phyloP scores from a whole-genome alignment of 2,113 vertebrate genomes.

The Australoheros scitulus region DNA sequence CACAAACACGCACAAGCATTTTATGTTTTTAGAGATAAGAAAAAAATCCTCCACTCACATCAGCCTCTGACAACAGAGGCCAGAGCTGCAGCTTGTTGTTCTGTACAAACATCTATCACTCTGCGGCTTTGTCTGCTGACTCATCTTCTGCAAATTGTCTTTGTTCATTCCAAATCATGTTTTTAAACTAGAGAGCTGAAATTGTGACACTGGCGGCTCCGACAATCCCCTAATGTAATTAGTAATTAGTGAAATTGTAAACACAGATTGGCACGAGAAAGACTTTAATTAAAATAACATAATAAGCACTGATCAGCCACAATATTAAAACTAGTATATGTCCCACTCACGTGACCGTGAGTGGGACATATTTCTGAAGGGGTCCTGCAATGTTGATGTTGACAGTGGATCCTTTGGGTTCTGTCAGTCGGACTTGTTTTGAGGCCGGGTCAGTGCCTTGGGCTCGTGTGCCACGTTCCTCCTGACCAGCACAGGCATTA shows the following conservation, averaged over 20 bases:
- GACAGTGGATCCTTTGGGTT: too few species aligned
- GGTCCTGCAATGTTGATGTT: background rate
- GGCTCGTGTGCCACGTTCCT: too few species aligned
- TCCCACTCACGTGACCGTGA: background rate
- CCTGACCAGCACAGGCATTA: background rate
- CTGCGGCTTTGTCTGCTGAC: constrained; percentile 35
- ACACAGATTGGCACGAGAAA: background rate
- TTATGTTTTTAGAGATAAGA: constrained; percentile 7
- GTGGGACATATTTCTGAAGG: background rate
- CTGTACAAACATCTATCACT: constrained; percentile 25
- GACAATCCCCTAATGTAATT: constrained; percentile 1
- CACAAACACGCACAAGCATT: background rate
- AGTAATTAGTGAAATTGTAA: constrained; percentile 8
- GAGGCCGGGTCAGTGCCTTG: background rate
- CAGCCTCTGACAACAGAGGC: constrained; percentile 10
- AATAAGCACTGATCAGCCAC: background rate
- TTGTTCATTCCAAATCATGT: constrained; percentile 5
- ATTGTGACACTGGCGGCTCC: background rate
- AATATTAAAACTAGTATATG: background rate
- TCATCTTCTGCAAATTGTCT: constrained; percentile 41
- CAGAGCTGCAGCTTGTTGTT: constrained; percentile 39
- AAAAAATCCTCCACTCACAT: constrained; percentile 15
- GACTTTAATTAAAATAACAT: constrained; percentile 1
- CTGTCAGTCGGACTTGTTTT: background rate
- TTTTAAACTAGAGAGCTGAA: background rate